These are phyloP conservation scores for Ennomos fuscantarius DNA, from an alignment of 2,888 invertebrate genomes.

Conservation along the genomic window DNA sequence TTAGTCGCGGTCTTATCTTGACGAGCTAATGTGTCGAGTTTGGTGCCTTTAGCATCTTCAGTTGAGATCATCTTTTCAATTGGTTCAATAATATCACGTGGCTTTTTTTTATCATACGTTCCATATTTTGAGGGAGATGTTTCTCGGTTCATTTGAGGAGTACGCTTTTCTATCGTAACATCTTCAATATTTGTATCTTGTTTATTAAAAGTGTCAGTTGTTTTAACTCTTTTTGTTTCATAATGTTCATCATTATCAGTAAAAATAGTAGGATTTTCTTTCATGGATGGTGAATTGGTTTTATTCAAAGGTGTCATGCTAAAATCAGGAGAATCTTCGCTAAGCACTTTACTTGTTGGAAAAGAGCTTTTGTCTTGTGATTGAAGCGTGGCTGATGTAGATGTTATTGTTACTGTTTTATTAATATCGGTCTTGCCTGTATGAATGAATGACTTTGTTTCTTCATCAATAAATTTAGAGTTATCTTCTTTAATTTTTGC, in stretches of 20 bases:
- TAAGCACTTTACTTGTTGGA: conserved; percentile 46
- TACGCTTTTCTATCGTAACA: conserved; percentile 20
- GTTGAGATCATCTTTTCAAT: conserved; percentile 32
- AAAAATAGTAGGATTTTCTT: conserved; percentile 51
- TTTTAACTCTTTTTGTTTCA: conserved; percentile 36
- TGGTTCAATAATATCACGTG: conserved; percentile 22
- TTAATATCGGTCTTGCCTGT: conserved; percentile 45
- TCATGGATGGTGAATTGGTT: conserved; percentile 58
- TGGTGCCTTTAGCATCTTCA: conserved; percentile 42
- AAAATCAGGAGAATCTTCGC: conserved; percentile 44
- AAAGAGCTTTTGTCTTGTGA: conserved; percentile 43
- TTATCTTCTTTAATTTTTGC: conserved; percentile 61
- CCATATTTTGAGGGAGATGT: conserved; percentile 43
- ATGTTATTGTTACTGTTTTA: conserved; percentile 21
- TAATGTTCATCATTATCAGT: conserved; percentile 41
- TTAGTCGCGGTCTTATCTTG: conserved; percentile 44
- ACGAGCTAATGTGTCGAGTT: conserved; percentile 44
- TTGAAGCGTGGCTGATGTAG: conserved; percentile 13
- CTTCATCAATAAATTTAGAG: conserved; percentile 72
- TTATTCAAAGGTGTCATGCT: conserved; percentile 32
- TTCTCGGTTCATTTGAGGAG: conserved; percentile 28
- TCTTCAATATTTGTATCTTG: conserved; percentile 35
- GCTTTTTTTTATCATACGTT: conserved; percentile 52
- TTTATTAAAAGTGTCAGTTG: conserved; percentile 20
- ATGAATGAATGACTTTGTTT: conserved; percentile 69